Base-by-base conservation (phyloP, 1,140 invertebrate species). In the Sarcophaga bullata region DNA sequence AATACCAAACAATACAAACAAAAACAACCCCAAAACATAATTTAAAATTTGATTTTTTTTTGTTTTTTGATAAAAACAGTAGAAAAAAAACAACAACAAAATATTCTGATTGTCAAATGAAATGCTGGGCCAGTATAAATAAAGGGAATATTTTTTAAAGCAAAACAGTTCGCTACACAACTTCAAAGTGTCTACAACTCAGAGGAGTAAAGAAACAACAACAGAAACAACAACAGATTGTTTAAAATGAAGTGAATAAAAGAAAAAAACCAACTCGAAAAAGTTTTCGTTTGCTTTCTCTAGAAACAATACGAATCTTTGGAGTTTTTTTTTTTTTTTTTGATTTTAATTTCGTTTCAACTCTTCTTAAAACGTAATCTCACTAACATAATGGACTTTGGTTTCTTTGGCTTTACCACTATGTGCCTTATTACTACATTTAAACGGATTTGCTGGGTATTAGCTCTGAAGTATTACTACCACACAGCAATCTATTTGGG, bases 141-240 rank as follows among this genome's bases (percentile, higher is more conserved):
- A 76, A 15, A 8, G 47, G 17, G n/a, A 17, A 48, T 17, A 76
- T 48, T 76, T 15, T 9, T n/a, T 49, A 37, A 48, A 15, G n/a
- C 47, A 76, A 76, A 49, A 49, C 73, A 76, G 73, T 76, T 76
- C 73, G 49, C n/a, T 17, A 76, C 73, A 76, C 73, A 17, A 17
- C 47, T 5, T 76, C 73, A 76, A 48, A 47, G 73, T 76, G 73
- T 76, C 73, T 76, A 76, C 73, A 76, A 76, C 73, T 76, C 73
- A 75, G 25, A 48, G 73, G 73, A 46, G 37, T 17, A 17, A 68
- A 68, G 47, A 75, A 47, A 75, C 6, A 47, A 75, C 37, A 54
- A n/a, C 52, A 54, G 58, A 15, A 62, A 62, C n/a, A n/a, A n/a
- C n/a, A n/a, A n/a, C n/a, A n/a, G n/a, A n/a, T n/a, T n/a, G n/a